Conservation (phyloP, 2,113 vertebrate species). For the Globicephala melas region DNA sequence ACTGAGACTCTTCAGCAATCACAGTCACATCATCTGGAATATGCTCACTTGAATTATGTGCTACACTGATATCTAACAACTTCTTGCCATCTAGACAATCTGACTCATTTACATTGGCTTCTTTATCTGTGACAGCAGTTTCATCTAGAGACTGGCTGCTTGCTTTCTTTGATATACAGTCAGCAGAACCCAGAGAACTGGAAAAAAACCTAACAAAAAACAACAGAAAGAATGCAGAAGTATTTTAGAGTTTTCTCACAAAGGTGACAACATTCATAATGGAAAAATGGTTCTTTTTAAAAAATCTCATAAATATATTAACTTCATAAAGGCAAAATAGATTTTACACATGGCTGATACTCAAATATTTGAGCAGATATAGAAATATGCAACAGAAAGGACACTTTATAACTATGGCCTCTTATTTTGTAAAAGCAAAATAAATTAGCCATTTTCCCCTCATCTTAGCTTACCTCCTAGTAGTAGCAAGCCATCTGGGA, state of each 20-base stretch:
- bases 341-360: neutral
- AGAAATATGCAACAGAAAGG: neutral
- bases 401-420: neutral
- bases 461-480: neutral
- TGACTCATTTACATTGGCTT: neutral
- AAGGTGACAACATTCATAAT: neutral
- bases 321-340: neutral
- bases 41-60: neutral
- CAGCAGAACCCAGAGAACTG: conserved; percentile 46
- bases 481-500: neutral
- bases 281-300: neutral
- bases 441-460: neutral
- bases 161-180: conserved; percentile 27
- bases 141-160: conserved; percentile 31
- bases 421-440: neutral
- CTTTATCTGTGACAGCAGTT: neutral
- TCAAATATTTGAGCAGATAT: neutral
- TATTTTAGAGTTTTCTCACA: neutral
- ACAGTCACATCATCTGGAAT: neutral
- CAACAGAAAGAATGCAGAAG: neutral
- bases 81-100: neutral
- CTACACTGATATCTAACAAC: neutral
- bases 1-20: neutral
- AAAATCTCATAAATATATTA: neutral
- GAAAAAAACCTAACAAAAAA: conserved; percentile 88